A percentile compares a stretch with the other conserved stretches of the same genome.
Conservation (phyloP, 2,797 vertebrate species). For the Phrynocephalus forsythii region DNA sequence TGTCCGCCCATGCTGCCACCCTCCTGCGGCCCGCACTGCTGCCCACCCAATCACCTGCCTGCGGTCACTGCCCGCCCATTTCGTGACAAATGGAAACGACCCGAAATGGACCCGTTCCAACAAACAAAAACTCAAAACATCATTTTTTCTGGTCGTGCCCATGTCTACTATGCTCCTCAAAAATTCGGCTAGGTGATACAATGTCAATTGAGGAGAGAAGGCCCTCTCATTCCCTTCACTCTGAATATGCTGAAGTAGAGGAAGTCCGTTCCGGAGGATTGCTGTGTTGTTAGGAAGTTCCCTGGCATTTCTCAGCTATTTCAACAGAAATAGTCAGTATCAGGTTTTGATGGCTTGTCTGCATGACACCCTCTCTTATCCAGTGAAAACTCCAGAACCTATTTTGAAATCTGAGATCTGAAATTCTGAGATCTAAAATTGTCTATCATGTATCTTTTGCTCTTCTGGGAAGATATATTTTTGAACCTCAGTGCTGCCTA, state of each 20-base stretch:
- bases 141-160: too few species aligned
- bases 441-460: neutral
- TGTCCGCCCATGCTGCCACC: too few species aligned
- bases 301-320: too few species aligned
- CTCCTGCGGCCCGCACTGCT: too few species aligned
- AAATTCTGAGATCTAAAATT: conserved; percentile 12
- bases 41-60: too few species aligned
- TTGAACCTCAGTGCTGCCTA: rapidly evolving
- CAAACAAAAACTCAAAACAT: too few species aligned
- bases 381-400: conserved; percentile 10
- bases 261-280: neutral
- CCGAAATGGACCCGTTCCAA: too few species aligned
- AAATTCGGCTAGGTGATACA: neutral
- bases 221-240: neutral
- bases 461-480: neutral
- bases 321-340: neutral
- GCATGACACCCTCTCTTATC: neutral
- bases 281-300: neutral
- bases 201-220: neutral
- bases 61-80: too few species aligned
- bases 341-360: neutral
- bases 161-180: neutral
- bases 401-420: conserved; percentile 27
- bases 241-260: neutral
- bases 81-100: too few species aligned